Conservation (phyloP, 1,140 invertebrate species). For the Drosophila auraria region DNA sequence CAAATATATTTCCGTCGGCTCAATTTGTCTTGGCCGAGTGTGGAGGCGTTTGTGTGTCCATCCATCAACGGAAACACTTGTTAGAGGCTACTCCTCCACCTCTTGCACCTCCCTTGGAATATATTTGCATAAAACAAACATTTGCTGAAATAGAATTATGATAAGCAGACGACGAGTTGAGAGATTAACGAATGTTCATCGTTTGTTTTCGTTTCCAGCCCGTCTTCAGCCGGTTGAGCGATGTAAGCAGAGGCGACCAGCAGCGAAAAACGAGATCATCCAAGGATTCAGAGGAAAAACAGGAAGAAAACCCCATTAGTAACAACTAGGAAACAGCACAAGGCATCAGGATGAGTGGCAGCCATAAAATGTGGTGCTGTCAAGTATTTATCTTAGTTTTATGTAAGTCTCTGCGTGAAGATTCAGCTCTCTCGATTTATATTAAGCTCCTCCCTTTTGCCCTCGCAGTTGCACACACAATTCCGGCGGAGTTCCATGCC, state of each 20-base stretch:
- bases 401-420: constrained; percentile 57
- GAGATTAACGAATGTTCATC: constrained; percentile 63
- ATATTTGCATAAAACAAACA: constrained; percentile 64
- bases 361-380: constrained; percentile 65
- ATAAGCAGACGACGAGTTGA: constrained; percentile 58
- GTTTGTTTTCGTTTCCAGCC: constrained; percentile 48
- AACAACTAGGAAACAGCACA: constrained; percentile 9
- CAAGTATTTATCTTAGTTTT: constrained; percentile 73
- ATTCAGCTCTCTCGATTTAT: constrained; percentile 32
- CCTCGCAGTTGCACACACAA: constrained; percentile 54
- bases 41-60: constrained; percentile 54
- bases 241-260: constrained; percentile 51
- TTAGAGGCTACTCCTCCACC: constrained; percentile 17
- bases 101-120: not conserved
- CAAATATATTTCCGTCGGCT: constrained; percentile 59
- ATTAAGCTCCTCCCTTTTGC: constrained; percentile 10
- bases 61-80: constrained; percentile 63
- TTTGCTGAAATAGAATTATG: constrained; percentile 49
- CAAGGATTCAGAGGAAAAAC: constrained; percentile 17
- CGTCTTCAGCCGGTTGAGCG: constrained; percentile 31
- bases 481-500: constrained; percentile 56
- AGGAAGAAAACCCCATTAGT: not conserved
- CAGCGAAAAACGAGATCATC: constrained; percentile 30
- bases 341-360: constrained; percentile 61
- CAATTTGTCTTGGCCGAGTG: constrained; percentile 62